These are phyloP conservation scores for Idaea straminata DNA, from an alignment of 2,888 invertebrate genomes.

Conservation along the genomic window DNA sequence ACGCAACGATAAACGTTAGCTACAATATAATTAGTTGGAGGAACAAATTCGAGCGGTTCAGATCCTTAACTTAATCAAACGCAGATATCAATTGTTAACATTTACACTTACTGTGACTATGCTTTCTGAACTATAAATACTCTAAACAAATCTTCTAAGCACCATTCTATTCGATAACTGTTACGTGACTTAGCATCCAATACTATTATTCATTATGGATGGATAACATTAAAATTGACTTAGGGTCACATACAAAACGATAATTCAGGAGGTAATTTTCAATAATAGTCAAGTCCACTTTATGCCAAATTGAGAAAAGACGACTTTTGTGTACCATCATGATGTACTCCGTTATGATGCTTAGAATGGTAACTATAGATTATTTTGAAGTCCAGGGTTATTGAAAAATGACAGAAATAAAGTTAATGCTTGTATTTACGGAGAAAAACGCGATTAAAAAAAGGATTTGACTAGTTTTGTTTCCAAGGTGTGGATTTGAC, in stretches of 20 bases:
- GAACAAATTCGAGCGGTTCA: constrained; percentile 34
- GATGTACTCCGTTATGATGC: no score
- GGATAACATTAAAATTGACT: constrained; percentile 69
- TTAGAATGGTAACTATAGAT: no score
- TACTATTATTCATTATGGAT: constrained; percentile 62
- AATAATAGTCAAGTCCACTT: no score
- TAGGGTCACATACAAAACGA: constrained; percentile 61
- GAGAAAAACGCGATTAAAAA: no score
- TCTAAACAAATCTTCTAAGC: constrained; percentile 76
- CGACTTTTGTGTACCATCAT: no score
- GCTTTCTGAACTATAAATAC: constrained; percentile 63
- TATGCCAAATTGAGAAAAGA: no score
- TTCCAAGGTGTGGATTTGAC: no score
- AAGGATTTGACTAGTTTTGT: no score
- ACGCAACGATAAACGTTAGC: neutral
- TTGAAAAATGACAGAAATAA: no score
- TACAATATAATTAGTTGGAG: constrained; percentile 33
- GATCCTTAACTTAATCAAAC: constrained; percentile 37
- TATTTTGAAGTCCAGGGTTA: no score
- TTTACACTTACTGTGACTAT: constrained; percentile 50
- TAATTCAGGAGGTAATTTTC: no score
- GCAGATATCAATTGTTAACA: constrained; percentile 50
- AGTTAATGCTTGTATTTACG: no score
- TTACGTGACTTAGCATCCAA: constrained; percentile 74
- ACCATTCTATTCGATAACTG: constrained; percentile 79